These are phyloP conservation scores for Corythornis leucogaster DNA, from an alignment of 2,797 vertebrate genomes.

Conservation along the genomic window DNA sequence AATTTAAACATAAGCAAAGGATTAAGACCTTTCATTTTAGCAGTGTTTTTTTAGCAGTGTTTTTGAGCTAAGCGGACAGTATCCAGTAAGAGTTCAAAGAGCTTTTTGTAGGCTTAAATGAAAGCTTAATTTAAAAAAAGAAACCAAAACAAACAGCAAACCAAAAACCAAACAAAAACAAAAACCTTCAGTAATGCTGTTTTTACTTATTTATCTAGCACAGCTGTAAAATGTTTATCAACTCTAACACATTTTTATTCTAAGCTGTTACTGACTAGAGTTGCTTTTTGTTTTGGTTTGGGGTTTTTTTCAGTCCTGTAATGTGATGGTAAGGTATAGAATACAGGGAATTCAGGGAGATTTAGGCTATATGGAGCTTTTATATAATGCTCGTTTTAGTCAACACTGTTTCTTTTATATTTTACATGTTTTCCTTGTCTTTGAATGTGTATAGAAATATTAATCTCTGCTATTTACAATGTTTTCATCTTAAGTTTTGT, in stretches of 20 bases:
- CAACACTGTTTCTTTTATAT: neutral
- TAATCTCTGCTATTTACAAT: neutral
- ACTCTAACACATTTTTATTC: slow-evolving; percentile 47
- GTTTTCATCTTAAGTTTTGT: neutral
- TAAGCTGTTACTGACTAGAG: neutral
- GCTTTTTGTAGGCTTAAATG: slow-evolving; percentile 58
- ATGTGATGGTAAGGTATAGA: neutral
- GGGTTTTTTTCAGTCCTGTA: neutral
- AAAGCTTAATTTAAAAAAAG: slow-evolving; percentile 36
- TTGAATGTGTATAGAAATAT: neutral
- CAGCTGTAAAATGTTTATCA: slow-evolving; percentile 60
- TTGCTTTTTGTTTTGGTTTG: neutral
- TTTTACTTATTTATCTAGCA: slow-evolving; percentile 63
- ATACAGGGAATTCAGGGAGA: neutral
- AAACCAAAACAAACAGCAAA: neutral
- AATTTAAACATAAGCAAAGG: slow-evolving; percentile 24
- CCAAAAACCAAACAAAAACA: too few relatives aligned
- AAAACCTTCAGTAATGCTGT: neutral
- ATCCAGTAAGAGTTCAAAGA: slow-evolving; percentile 58
- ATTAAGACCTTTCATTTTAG: slow-evolving; percentile 45
- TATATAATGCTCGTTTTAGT: neutral
- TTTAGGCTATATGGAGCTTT: neutral
- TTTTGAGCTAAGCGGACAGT: slow-evolving; percentile 15
- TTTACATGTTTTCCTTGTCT: neutral
- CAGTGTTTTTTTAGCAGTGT: slow-evolving; percentile 46